Evolutionary conservation across 2,113 vertebrate species (phyloP).

Genomic region (Ochotona princeps): DNA sequence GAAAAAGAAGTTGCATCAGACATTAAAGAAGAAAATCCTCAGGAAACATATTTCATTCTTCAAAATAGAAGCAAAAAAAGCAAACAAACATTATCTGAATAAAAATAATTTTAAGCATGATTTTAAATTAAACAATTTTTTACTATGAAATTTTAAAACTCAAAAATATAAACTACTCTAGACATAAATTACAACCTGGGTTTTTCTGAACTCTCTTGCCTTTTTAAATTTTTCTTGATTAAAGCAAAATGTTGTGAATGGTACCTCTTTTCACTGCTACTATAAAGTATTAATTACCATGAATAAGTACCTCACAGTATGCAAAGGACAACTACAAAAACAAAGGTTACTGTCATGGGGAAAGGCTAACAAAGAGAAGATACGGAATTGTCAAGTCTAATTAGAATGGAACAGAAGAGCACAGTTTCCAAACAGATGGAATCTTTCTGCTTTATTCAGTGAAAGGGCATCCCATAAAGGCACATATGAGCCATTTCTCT

Average conservation of each 20-base stretch:
- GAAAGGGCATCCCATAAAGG: slow-evolving; percentile 67
- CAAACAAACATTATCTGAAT: slow-evolving; percentile 59
- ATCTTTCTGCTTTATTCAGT: slow-evolving; percentile 65
- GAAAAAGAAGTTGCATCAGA: slow-evolving; percentile 6
- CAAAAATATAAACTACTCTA: slow-evolving; percentile 63
- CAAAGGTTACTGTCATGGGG: slow-evolving; percentile 55
- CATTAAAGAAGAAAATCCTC: slow-evolving; percentile 61
- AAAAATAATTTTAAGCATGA: slow-evolving; percentile 65
- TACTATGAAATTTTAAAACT: slow-evolving; percentile 67
- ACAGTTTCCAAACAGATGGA: slow-evolving; percentile 57
- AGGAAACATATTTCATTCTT: slow-evolving; percentile 31
- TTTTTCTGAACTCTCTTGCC: slow-evolving; percentile 48
- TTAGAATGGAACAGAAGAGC: slow-evolving; percentile 72
- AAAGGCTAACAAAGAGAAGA: slow-evolving; percentile 75
- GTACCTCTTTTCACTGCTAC: slow-evolving; percentile 54
- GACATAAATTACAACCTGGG: slow-evolving; percentile 63
- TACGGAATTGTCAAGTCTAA: slow-evolving; percentile 72
- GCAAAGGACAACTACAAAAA: slow-evolving; percentile 65
- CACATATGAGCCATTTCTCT: slow-evolving; percentile 19
- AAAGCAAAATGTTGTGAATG: slow-evolving; percentile 48
- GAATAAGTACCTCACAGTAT: slow-evolving; percentile 72
- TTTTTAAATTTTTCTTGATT: slow-evolving; percentile 32
- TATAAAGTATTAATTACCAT: slow-evolving; percentile 74
- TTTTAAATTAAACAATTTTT: slow-evolving; percentile 57
- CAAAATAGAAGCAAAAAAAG: neutral